Evolutionary conservation across 2,113 vertebrate species (phyloP), one percentile per base, ranked within the genome.

Genomic region (Excalfactoria chinensis): DNA sequence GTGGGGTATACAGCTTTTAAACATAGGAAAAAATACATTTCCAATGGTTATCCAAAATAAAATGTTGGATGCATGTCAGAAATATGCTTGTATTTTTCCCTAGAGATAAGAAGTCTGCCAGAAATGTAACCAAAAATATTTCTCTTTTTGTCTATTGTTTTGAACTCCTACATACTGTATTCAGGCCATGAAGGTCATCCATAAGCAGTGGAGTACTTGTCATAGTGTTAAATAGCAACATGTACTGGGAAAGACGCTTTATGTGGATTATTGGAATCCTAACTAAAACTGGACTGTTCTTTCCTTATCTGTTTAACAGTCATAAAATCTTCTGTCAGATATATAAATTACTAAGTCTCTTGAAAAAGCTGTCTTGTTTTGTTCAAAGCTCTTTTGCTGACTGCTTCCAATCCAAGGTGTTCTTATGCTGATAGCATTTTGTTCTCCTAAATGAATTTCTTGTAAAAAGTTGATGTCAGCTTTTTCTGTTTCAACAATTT

Each of bases 351-450:
- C 28, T 7, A 44, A 55, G 20, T 63, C 32, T 73, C 83, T 86
- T 41, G 60, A 82, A 91, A 73, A 21, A 37, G 30, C 11, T 25
- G 37, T 46, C 43, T 81, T 69, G 20, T 76, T 95, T 80, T 62
- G 67, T 22, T 5, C 41, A 77, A 64, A 90, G 53, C 9, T 77
- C 0, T 96, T 95, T 79, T 96, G 93, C 92, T 96, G 95, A 96
- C 89, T 91, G 28, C 25, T 30, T 89, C 49, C 25, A 86, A 81
- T 56, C 53, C 76, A 91, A 92, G 79, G 87, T 90, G 90, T 85
- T 92, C 74, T 58, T 74, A 5, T 58, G 84, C 78, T 95, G 91
- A 94, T 94, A 95, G 35, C 73, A 96, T 96, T 87, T 95, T 95
- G 76, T 86, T 92, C 76, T 83, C 55, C 68, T 92, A 95, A 95